phyloP scores from a whole-genome alignment of 2,888 invertebrate genomes.

The Zelleria hepariella region DNA sequence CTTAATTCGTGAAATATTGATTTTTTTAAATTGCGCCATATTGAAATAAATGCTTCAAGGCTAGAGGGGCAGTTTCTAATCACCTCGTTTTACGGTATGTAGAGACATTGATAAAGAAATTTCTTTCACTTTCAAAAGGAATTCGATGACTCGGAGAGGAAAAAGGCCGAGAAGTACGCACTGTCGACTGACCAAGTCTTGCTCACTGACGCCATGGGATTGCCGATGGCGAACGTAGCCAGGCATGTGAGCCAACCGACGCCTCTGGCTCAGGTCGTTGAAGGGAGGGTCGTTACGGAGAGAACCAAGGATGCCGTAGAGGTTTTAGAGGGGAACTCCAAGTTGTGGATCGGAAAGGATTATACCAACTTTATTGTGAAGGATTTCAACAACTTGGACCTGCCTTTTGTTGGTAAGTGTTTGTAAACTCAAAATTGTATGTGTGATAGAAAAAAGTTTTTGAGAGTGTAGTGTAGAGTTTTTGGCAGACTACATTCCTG shows the following conservation, averaged over 20 bases:
- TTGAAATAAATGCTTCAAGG: too few species aligned
- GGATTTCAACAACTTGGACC: constrained; percentile 91
- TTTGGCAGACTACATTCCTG: too few species aligned
- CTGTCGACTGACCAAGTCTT: constrained; percentile 52
- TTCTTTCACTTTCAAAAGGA: too few species aligned
- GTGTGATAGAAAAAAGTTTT: background rate
- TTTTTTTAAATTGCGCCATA: too few species aligned
- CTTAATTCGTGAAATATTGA: too few species aligned
- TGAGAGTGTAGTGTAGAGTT: too few species aligned
- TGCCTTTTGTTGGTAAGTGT: constrained; percentile 78
- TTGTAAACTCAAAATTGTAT: background rate
- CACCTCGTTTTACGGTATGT: too few species aligned
- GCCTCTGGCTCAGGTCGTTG: constrained; percentile 53
- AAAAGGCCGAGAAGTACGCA: constrained; percentile 63
- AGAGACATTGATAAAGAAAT: too few species aligned
- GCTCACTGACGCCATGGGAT: constrained; percentile 42
- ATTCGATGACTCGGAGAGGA: constrained; percentile 55
- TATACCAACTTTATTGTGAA: constrained; percentile 97
- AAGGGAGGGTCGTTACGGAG: constrained; percentile 50
- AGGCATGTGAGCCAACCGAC: constrained; percentile 39
- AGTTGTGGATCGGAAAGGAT: constrained; percentile 96
- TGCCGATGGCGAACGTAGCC: constrained; percentile 10
- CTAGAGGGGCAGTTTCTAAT: too few species aligned
- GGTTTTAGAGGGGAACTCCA: constrained; percentile 78
- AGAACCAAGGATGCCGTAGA: constrained; percentile 42